Evolutionary conservation across 2,797 vertebrate genomes (phyloP), one percentile per base, ranked within the genome.

Genomic region (Salmo trutta): DNA sequence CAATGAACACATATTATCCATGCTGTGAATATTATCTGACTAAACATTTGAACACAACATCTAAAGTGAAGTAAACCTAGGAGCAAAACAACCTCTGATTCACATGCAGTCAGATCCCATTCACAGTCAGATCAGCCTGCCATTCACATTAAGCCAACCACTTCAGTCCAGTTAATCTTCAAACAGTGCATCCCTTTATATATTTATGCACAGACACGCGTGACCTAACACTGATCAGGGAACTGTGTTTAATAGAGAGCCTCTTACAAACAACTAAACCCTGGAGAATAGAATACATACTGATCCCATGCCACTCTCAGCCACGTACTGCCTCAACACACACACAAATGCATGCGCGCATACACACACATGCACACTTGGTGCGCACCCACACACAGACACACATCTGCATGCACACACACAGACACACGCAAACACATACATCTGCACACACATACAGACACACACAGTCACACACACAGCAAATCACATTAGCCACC

Each of bases 401-500:
- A 56, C 14, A 56, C 53, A 56, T n/a, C 7, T 29, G 27, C 21
- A 33, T 33, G 33, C 29, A 64, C 73, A 65, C 31, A 36, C 52
- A 65, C 52, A 56, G 15, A 59, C 54, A 52, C 70, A 47, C 15
- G 10, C 36, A n/a, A 8, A 51, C 74, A 75, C 62, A 66, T 36
- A 36, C 41, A 53, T 33, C 24, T 47, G 67, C 10, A 76, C 52
- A 69, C 47, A 76, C 19, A 59, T 27, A 69, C 19, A 70, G 27
- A 54, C 16, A 52, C n/a, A 62, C 59, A 24, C 59, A 83, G 79
- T 73, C 68, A 81, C 78, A 84, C 74, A 79, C 78, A 76, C 47
- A 74, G 76, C 62, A 88, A 92, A 91, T 90, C 88, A 85, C 85
- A 91, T 90, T 90, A 89, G 74, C 80, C 54, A 47, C 81, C 67